Base-by-base conservation (phyloP, 2,888 invertebrate species). In the Podabrus alpinus region DNA sequence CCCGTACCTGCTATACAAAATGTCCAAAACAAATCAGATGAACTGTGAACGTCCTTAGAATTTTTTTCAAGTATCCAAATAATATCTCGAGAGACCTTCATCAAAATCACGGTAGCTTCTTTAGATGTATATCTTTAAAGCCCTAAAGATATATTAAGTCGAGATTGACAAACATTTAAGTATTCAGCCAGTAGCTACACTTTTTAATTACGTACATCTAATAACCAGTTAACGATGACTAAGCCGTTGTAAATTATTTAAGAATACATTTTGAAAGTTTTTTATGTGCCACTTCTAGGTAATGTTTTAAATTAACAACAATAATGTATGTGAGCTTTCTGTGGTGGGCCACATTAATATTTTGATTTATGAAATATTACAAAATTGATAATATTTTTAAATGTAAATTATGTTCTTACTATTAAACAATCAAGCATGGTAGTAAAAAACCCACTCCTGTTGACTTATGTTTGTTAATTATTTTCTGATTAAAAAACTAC, bases 81-180 rank as follows among this genome's bases (percentile, higher is more conserved):
- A 66, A 66, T 25, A 59, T 21, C 16, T 15, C 59, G 45, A 71
- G 45, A 71, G 19, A 64, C 15, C 62, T 64, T 64, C 62, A 19
- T 61, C 66, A 15, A 3, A 10, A 17, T 25, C 24, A 68, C 72
- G 72, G 72, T 72, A 72, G 72, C 72, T 68, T 59, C 45, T 68
- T 19, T 17, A 19, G 59, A 17, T 68, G 29, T 25, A 10, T 17
- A 45, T 67, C 67, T 62, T 19, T 24, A 15, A 15, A 60, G 71
- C 73, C 75, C 72, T 29, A n/a, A n/a, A 69, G 78, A 19, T 68
- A 74, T 79, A 64, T 64, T 64, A 66, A 61, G 60, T 78, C 79
- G 73, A 80, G 81, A 81, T 81, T 81, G 81, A 81, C 81, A 81
- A 81, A 81, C 80, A 81, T 80, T 81, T 77, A 77, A 79, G 77